Base-by-base conservation (phyloP, 2,113 vertebrate genomes). In the Caracal caracal region DNA sequence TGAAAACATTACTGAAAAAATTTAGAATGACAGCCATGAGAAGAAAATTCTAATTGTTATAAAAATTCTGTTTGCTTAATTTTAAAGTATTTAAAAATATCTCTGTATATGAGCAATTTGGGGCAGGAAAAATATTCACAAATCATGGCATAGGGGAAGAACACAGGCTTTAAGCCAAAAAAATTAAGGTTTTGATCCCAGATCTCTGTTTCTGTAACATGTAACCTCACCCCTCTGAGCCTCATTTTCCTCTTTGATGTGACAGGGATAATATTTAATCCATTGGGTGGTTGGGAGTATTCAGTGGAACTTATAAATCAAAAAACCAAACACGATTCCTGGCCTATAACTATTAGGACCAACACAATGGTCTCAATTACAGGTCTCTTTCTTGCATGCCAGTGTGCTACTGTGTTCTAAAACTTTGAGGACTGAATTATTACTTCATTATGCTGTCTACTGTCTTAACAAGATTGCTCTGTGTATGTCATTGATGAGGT, bases 21-120 rank as follows among this genome's bases (percentile, higher is more conserved):
- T 26, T 65, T 84, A 28, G 11, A 89, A 89, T 76, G 81, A 24
- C 33, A 73, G 17, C 59, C 79, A 37, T 81, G 43, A 68, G 16
- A 94, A 61, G 15, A 75, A 70, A 90, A 75, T 83, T 96, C 43
- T 94, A 49, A 80, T 59, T 86, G 30, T 75, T 83, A 82, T 56
- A 83, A 70, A 97, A 94, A 66, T 75, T 53, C 10, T 59, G 1
- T 71, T 43, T 61, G 22, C 88, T 80, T 93, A 79, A 86, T 88
- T 85, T 85, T 73, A 81, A 95, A 80, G 16, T 37, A 12, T 68
- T 89, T 96, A 61, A 17, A 82, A 86, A 47, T 83, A 37, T 94
- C 13, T 70, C 79, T 80, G 63, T 73, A 40, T 7, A 1, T 79
- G 53, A 63, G 20, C 61, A 12, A 28, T 83, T 95, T 92, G 53